phyloP scores from a whole-genome alignment of 2,113 vertebrate species.

The Zapus hudsonius region DNA sequence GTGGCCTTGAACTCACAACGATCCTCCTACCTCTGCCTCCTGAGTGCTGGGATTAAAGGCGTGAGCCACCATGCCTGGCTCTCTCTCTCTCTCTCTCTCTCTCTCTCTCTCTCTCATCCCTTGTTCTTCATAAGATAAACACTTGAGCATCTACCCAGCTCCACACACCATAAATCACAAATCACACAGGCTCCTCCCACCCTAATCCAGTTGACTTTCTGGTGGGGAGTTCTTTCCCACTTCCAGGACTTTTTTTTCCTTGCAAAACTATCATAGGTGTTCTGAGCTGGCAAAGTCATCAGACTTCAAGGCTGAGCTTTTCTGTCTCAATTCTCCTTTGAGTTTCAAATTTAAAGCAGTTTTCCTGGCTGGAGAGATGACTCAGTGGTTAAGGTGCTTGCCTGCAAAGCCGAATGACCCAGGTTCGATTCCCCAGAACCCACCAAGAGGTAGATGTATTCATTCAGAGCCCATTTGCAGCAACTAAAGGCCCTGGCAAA shows the following conservation, averaged over 20 bases:
- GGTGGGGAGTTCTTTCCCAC: not conserved
- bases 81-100: not conserved
- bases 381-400: too few relatives aligned
- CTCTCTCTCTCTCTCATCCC: not conserved
- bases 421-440: too few relatives aligned
- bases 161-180: not conserved
- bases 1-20: too few relatives aligned
- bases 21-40: too few relatives aligned
- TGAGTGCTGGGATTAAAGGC: too few relatives aligned
- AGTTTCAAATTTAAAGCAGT: not conserved
- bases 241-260: not conserved
- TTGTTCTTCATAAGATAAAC: constrained; percentile 13
- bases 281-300: not conserved
- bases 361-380: too few relatives aligned
- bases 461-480: too few relatives aligned
- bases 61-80: too few relatives aligned
- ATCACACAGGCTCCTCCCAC: not conserved
- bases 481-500: too few relatives aligned
- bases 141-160: not conserved
- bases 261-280: not conserved
- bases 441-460: too few relatives aligned
- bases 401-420: too few relatives aligned
- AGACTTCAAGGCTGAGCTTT: not conserved
- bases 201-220: not conserved
- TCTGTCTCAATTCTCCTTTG: not conserved